Evolutionary conservation across 2,888 invertebrate species (phyloP).

Genomic region (Terebella lapidaria): DNA sequence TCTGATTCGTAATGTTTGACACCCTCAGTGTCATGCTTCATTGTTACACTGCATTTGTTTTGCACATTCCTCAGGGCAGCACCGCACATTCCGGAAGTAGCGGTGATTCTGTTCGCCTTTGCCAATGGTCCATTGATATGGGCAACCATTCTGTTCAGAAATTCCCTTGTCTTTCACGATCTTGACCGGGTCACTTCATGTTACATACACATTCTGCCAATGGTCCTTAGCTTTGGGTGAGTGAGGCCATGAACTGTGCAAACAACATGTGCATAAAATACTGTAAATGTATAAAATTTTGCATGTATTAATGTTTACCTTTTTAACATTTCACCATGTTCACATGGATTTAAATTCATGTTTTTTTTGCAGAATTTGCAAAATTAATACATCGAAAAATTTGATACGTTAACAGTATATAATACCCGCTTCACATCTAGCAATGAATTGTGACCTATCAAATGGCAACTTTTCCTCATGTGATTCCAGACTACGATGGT

Average conservation of each 20-base stretch:
- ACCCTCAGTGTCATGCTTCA: not conserved
- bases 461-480: no score
- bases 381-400: no score
- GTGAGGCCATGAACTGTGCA: constrained; percentile 12
- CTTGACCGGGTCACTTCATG: constrained; percentile 43
- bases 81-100: not conserved
- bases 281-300: no score
- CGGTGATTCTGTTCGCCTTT: constrained; percentile 32
- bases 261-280: not conserved
- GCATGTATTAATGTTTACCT: no score
- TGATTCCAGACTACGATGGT: constrained; percentile 46
- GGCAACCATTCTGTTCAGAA: constrained; percentile 22
- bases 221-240: constrained; percentile 38
- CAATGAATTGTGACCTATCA: no score
- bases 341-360: no score
- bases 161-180: constrained; percentile 36
- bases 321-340: no score
- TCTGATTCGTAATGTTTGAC: not conserved
- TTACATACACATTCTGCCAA: constrained; percentile 42
- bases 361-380: no score
- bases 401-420: no score
- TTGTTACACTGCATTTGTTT: not conserved
- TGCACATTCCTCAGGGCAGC: constrained; percentile 16
- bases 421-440: no score
- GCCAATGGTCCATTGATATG: constrained; percentile 37